phyloP scores from a whole-genome alignment of 2,797 vertebrate genomes.

The Pangasius krempfi region DNA sequence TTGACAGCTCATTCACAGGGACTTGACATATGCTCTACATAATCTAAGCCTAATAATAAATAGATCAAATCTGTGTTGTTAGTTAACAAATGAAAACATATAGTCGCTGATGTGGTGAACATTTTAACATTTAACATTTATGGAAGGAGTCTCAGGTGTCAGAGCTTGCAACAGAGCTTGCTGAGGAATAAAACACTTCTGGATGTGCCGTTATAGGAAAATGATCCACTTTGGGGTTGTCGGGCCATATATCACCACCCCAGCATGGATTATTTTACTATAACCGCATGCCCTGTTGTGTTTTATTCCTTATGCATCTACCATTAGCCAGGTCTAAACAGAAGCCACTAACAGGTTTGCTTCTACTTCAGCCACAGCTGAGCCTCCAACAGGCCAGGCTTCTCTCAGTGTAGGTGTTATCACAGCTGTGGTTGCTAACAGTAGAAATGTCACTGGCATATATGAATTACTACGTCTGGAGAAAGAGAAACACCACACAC shows the following conservation, averaged over 20 bases:
- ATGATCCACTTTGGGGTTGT: background rate
- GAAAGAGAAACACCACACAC: conserved; percentile 36
- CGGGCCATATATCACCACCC: background rate
- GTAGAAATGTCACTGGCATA: background rate
- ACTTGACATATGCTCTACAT: background rate
- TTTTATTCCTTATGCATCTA: background rate
- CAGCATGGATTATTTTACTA: background rate
- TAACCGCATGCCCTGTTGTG: background rate
- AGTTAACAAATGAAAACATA: background rate
- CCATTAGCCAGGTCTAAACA: background rate
- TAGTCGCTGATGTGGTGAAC: background rate
- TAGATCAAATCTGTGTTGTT: background rate
- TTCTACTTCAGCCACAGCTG: background rate
- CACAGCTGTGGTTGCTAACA: background rate
- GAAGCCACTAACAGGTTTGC: background rate
- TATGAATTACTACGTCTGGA: background rate
- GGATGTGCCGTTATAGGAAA: background rate
- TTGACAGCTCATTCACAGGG: background rate
- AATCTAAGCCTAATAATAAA: background rate
- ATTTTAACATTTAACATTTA: background rate
- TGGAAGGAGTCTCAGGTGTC: background rate
- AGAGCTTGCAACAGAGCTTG: background rate
- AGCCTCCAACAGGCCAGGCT: background rate
- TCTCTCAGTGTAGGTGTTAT: background rate
- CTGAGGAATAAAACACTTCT: background rate